Evolutionary conservation across 2,113 vertebrate genomes (phyloP).

Genomic region (Eupsittula cactorum): DNA sequence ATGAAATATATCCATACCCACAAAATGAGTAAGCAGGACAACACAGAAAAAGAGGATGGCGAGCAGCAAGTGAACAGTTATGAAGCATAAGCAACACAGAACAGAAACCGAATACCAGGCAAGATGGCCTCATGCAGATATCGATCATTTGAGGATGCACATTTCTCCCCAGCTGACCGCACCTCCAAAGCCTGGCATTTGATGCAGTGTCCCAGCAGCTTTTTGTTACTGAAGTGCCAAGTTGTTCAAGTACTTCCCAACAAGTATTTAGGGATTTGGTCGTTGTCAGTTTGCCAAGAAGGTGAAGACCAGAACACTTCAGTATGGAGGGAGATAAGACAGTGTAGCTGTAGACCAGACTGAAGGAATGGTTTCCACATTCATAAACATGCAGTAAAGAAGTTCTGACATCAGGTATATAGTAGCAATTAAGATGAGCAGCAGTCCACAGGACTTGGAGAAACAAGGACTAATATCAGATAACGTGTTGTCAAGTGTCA

Average conservation of each 20-base stretch:
- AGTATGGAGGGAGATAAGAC: background rate
- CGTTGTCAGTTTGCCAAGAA: background rate
- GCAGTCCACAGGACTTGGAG: background rate
- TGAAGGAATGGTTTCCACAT: background rate
- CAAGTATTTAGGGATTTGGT: background rate
- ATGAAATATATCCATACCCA: background rate
- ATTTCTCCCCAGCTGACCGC: background rate
- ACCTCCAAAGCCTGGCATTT: background rate
- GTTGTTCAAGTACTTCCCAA: background rate
- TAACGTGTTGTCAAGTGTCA: background rate
- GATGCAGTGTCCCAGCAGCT: background rate
- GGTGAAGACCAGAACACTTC: background rate
- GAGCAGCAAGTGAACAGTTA: background rate
- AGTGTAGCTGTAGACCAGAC: background rate
- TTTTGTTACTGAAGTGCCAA: fast-evolving
- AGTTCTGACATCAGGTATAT: background rate
- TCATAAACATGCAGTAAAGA: background rate
- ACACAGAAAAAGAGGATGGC: fast-evolving
- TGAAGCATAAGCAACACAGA: background rate
- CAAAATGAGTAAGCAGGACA: background rate
- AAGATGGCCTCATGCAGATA: fast-evolving
- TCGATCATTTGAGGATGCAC: fast-evolving
- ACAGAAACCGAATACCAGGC: background rate
- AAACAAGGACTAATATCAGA: background rate
- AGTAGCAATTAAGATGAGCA: background rate